These are phyloP conservation scores for Gastrophysa polygoni DNA, from an alignment of 2,888 invertebrate species.

Conservation along the genomic window DNA sequence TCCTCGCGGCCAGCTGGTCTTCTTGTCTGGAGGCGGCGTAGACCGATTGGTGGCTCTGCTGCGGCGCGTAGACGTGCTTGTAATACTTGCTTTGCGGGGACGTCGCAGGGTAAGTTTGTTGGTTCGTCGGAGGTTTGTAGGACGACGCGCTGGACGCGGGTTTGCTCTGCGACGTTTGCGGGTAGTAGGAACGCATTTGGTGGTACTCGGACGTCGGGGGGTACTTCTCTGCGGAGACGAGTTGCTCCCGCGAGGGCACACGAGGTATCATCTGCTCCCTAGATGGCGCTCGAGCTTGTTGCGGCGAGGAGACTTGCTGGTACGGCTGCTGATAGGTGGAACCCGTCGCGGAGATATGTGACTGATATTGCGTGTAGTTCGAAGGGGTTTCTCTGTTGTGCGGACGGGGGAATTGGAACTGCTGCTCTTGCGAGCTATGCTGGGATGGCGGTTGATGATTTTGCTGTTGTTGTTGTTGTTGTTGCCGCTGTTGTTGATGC, in stretches of 20 bases:
- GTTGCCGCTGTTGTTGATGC: background rate
- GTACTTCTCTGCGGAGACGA: constrained; percentile 37
- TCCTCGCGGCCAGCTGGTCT: constrained; percentile 17
- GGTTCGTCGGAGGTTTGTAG: constrained; percentile 32
- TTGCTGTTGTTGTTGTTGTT: background rate
- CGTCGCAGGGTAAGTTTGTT: constrained; percentile 23
- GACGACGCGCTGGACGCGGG: constrained; percentile 31
- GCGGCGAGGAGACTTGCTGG: constrained; percentile 29
- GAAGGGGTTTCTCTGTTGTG: constrained; percentile 44
- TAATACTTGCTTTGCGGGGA: constrained; percentile 30
- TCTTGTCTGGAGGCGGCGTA: constrained; percentile 30
- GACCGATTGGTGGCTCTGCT: constrained; percentile 28
- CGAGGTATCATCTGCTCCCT: constrained; percentile 37
- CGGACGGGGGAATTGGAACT: constrained; percentile 41
- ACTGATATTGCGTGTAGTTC: constrained; percentile 42
- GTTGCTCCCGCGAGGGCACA: constrained; percentile 34
- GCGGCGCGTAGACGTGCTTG: constrained; percentile 37
- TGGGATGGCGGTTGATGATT: background rate
- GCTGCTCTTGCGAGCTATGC: constrained; percentile 19
- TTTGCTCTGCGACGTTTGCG: constrained; percentile 40
- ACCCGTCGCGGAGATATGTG: constrained; percentile 31
- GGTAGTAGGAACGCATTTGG: constrained; percentile 44
- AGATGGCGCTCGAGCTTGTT: constrained; percentile 33
- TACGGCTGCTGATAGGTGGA: constrained; percentile 34
- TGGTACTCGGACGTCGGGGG: constrained; percentile 35